Conservation (phyloP, 2,797 vertebrate species). For the Salmo trutta region DNA sequence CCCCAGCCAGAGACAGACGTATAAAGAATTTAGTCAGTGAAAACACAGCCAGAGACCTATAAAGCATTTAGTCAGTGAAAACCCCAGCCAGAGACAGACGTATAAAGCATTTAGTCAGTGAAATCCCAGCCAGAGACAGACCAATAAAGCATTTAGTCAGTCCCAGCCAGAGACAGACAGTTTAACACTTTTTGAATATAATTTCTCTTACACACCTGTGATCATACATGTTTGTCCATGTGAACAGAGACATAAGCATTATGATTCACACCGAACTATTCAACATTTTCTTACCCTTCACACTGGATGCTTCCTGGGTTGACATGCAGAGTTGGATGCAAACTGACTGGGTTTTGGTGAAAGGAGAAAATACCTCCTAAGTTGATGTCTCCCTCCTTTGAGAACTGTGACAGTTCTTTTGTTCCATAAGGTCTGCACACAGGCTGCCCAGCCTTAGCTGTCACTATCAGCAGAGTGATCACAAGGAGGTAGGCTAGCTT, state of each 20-base stretch:
- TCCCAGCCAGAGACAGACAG: neutral
- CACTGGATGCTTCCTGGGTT: conserved; percentile 72
- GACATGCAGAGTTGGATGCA: conserved; percentile 59
- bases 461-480: conserved; percentile 51
- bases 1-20: neutral
- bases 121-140: neutral
- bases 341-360: conserved; percentile 70
- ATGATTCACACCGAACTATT: neutral
- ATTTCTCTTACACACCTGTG: neutral
- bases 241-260: neutral
- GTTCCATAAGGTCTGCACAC: conserved; percentile 69
- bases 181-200: neutral
- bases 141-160: too few species aligned
- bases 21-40: neutral
- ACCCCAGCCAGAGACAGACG: too few species aligned
- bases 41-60: neutral
- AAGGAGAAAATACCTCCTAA: conserved; percentile 82
- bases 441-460: conserved; percentile 49
- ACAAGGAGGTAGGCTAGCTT: conserved; percentile 56
- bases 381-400: conserved; percentile 73
- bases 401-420: conserved; percentile 73
- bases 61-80: too few species aligned
- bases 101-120: neutral
- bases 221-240: neutral
- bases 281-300: conserved; percentile 67